Percentiles rank a stretch among this genome's conserved stretches.
phyloP scores from a whole-genome alignment of 2,113 vertebrate species.

The Propithecus coquereli region DNA sequence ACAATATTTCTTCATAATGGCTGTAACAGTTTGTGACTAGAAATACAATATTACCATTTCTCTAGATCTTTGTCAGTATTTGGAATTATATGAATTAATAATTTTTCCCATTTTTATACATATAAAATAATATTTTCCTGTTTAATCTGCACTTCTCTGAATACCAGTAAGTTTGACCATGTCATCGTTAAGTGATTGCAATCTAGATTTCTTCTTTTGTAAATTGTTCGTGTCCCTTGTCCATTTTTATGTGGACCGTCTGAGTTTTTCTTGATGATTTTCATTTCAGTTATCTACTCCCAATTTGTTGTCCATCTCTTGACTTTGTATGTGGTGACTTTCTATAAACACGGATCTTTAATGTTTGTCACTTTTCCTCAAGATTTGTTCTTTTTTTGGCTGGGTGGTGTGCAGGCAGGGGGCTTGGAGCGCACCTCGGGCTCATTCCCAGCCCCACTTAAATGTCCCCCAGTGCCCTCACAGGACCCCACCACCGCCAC shows the following conservation, averaged over 20 bases:
- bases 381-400: background rate
- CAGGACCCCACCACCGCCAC: constrained; percentile 52
- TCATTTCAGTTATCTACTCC: background rate
- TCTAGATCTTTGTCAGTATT: background rate
- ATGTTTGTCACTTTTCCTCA: background rate
- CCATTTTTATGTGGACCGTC: background rate
- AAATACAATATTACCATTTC: background rate
- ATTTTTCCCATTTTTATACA: background rate
- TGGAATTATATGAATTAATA: background rate
- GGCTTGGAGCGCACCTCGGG: fast-evolving
- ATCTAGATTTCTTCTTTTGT: background rate
- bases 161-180: background rate
- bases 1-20: background rate
- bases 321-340: background rate
- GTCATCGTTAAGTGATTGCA: background rate
- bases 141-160: background rate
- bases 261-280: background rate
- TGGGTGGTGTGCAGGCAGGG: too few species aligned
- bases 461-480: background rate
- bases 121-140: background rate
- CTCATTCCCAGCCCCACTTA: background rate
- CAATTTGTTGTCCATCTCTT: background rate
- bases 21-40: background rate
- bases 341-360: background rate
- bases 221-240: background rate